phyloP scores from a whole-genome alignment of 2,113 vertebrate genomes.

The Dolichotis patagonum region DNA sequence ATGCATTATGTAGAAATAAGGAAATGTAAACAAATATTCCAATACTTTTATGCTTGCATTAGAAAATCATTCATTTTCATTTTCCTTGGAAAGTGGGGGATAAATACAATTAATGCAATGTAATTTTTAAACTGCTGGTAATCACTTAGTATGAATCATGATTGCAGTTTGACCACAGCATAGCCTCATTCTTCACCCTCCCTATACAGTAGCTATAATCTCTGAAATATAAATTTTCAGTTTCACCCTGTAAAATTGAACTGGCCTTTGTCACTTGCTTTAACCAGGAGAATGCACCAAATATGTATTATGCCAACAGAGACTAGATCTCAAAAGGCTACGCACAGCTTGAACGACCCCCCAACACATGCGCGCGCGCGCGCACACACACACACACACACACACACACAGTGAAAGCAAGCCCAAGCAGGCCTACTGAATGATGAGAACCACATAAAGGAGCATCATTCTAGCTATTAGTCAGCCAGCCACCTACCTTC shows the following conservation, averaged over 20 bases:
- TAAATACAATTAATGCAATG: background rate
- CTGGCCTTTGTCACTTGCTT: background rate
- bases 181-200: background rate
- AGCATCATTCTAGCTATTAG: background rate
- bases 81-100: background rate
- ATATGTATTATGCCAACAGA: background rate
- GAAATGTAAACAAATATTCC: background rate
- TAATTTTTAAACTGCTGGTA: slow-evolving; percentile 7
- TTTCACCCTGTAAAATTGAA: background rate
- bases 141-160: slow-evolving; percentile 10
- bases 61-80: slow-evolving; percentile 25
- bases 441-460: background rate
- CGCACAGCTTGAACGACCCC: too few species aligned
- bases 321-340: background rate
- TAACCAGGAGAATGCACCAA: background rate
- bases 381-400: background rate
- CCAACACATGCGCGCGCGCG: background rate
- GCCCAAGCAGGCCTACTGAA: background rate
- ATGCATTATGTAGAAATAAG: background rate
- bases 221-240: background rate
- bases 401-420: background rate
- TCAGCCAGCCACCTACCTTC: background rate
- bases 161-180: background rate
- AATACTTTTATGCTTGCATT: background rate
- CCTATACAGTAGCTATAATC: background rate